phyloP scores from a whole-genome alignment of 2,797 vertebrate genomes.

The Balearica regulorum region DNA sequence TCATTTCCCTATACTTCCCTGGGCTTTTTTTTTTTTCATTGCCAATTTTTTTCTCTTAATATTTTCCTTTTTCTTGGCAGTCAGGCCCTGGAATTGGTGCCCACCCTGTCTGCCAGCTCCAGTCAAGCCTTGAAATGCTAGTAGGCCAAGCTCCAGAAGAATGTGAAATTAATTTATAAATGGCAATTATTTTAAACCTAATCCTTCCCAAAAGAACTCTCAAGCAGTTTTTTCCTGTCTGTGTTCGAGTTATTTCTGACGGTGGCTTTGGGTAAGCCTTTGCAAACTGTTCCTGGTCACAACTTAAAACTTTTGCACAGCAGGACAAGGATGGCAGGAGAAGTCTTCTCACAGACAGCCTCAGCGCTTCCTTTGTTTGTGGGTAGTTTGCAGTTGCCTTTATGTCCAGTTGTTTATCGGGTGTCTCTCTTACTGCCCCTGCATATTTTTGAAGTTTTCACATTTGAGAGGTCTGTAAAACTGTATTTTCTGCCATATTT shows the following conservation, averaged over 20 bases:
- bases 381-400: neutral
- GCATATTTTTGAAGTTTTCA: neutral
- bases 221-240: conserved; percentile 35
- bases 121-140: conserved; percentile 40
- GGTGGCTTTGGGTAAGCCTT: neutral
- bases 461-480: neutral
- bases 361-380: neutral
- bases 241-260: neutral
- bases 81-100: conserved; percentile 21
- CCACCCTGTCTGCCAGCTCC: conserved; percentile 36
- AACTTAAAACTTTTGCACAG: neutral
- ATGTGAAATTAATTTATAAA: conserved; percentile 62
- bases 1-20: conserved; percentile 10
- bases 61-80: conserved; percentile 63
- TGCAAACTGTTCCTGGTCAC: neutral
- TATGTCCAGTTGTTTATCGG: neutral
- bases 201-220: conserved; percentile 47
- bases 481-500: neutral
- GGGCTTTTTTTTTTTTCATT: neutral
- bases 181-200: conserved; percentile 55
- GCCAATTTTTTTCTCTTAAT: conserved; percentile 17
- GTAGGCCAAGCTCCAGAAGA: conserved; percentile 57
- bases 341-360: neutral
- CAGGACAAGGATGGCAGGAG: neutral
- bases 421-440: neutral